Percentiles rank a stretch among this genome's conserved stretches.
These are phyloP conservation scores for Neotoxoptera formosana DNA, from an alignment of 1,140 invertebrate species.

Conservation along the genomic window DNA sequence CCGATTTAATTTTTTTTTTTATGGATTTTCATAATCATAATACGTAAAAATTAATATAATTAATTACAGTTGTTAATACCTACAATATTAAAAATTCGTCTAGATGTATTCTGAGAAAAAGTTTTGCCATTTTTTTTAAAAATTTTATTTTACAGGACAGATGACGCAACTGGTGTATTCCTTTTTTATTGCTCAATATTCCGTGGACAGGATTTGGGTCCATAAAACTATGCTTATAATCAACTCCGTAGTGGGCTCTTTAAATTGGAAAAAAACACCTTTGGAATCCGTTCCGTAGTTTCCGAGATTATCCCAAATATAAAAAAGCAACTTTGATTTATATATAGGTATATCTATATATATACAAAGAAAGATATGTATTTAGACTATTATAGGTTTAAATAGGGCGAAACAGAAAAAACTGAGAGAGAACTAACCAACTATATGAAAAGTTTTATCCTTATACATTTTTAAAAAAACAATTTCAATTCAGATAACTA, in stretches of 20 bases:
- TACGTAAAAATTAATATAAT: neutral
- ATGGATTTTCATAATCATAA: neutral
- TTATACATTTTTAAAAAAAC: neutral
- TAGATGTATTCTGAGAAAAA: neutral
- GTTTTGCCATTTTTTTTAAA: neutral
- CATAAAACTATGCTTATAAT: neutral
- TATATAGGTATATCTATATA: neutral
- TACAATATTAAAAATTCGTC: neutral
- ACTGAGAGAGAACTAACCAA: too few relatives aligned
- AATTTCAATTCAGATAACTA: neutral
- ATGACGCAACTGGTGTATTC: neutral
- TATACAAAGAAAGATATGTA: neutral
- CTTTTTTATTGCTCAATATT: neutral
- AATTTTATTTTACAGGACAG: neutral
- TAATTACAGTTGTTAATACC: neutral
- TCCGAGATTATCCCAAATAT: neutral
- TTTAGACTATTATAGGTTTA: too few relatives aligned
- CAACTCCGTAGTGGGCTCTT: neutral
- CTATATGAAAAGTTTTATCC: neutral
- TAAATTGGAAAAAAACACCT: neutral
- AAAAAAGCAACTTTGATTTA: neutral
- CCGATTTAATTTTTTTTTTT: neutral
- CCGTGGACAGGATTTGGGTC: neutral
- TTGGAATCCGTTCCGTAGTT: neutral
- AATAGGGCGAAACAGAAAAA: neutral